Evolutionary conservation across 2,888 invertebrate species (phyloP).

Genomic region (Acronicta alni): DNA sequence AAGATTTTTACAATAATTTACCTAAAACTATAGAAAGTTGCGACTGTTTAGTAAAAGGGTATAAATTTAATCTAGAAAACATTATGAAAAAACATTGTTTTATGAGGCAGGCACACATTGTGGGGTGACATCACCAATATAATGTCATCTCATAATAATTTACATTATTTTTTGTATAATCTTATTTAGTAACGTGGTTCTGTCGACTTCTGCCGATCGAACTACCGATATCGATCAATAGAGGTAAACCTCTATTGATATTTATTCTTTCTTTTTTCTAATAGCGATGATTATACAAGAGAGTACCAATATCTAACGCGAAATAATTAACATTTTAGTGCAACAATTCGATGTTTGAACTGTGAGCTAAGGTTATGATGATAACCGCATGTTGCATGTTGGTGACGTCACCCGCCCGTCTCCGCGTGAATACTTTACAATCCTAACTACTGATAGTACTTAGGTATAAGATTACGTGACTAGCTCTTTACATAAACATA

Average conservation of each 20-base stretch:
- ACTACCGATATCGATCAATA: no score
- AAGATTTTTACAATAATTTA: conserved; percentile 61
- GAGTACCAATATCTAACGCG: no score
- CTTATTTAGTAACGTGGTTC: no score
- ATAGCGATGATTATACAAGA: no score
- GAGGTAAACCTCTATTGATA: no score
- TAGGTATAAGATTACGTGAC: conserved; percentile 55
- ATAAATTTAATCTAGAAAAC: conserved; percentile 45
- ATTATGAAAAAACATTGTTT: conserved; percentile 44
- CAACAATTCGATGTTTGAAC: no score
- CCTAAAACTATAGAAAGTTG: conserved; percentile 42
- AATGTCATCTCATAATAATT: no score
- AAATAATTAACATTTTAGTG: no score
- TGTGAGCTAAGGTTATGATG: neutral
- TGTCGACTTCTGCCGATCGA: no score
- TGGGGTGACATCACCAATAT: neutral
- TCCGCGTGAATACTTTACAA: conserved; percentile 1
- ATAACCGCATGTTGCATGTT: no score
- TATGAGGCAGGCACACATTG: neutral
- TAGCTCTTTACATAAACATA: conserved; percentile 61
- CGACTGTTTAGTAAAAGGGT: conserved; percentile 38
- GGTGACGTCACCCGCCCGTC: conserved; percentile 10
- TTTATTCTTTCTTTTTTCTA: no score
- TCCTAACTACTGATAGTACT: conserved; percentile 33
- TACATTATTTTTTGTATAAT: no score